Base-by-base conservation (phyloP, 92 coral and sea anemone genomes). In the Epizoanthus illoricatus region DNA sequence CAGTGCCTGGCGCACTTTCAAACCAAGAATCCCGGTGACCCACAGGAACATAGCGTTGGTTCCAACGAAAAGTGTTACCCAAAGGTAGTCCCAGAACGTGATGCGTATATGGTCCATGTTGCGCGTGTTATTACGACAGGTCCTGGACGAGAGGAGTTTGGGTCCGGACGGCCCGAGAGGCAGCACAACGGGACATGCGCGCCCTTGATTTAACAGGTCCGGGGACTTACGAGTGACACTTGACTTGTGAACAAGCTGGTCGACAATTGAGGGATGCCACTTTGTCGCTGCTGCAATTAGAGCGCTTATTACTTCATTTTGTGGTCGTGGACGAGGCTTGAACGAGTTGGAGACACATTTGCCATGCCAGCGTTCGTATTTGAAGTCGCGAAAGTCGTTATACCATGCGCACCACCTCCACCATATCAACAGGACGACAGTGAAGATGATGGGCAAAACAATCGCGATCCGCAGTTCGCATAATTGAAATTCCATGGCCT, bases 91-190 rank as follows among this genome's bases (percentile, higher is more conserved):
- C 2, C 19, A 18, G n/a, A 62, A 62, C n/a, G 15, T 62, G 7
- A 62, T 62, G 67, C 67, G 67, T 21, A 62, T 21, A 62, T 62
- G 67, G n/a, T 62, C 67, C 67, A 62, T 62, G n/a, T 62, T 21
- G 15, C n/a, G 67, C 15, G 1, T 62, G 67, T 21, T 62, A 28
- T 62, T 62, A 5, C 67, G 67, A 21, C n/a, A 21, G 15, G n/a
- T 21, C n/a, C 1, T 21, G 67, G 67, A 13, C 1, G 67, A 62
- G 67, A 62, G 67, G n/a, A 13, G 15, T 5, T 13, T 21, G n/a
- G 67, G 67, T 2, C 67, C 67, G 19, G 67, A 62, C 67, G 67
- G 33, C 19, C 67, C 67, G 67, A 21, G n/a, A 18, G 67, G 67
- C 67, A 62, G 67, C 36, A 28, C 36, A 28, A 28, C 36, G 36